Percentiles rank a stretch among this genome's conserved stretches.
Conservation (phyloP, 2,113 vertebrate species). For the Protobothrops flavoviridis region DNA sequence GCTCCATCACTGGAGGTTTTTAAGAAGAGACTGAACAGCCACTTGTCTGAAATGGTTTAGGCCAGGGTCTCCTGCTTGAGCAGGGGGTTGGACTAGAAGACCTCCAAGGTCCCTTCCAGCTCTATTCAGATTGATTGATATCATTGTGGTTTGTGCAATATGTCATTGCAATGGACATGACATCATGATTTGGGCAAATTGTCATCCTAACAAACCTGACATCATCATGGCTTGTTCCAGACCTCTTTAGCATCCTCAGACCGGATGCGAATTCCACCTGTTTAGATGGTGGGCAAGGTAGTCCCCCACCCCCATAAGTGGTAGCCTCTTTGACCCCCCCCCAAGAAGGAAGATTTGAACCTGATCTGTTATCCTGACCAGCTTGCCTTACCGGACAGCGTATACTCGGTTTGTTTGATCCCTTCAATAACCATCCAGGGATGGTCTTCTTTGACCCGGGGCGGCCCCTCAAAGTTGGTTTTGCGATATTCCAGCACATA, state of each 20-base stretch:
- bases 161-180: too few relatives aligned
- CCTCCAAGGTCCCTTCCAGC: too few relatives aligned
- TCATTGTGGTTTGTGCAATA: neutral
- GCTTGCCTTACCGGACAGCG: conserved; percentile 74
- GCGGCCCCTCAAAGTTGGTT: conserved; percentile 90
- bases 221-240: neutral
- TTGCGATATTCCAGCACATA: conserved; percentile 88
- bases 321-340: neutral
- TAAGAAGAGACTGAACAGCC: too few relatives aligned
- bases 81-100: too few relatives aligned
- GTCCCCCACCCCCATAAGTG: neutral
- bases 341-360: neutral
- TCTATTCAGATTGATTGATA: neutral
- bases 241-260: neutral
- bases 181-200: too few relatives aligned
- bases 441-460: conserved; percentile 88
- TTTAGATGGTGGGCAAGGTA: too few relatives aligned
- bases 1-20: too few relatives aligned
- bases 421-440: conserved; percentile 97
- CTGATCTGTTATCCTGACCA: neutral
- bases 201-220: too few relatives aligned
- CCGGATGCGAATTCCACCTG: neutral
- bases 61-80: too few relatives aligned
- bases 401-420: conserved; percentile 82
- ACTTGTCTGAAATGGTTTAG: too few relatives aligned